These are phyloP conservation scores for Anguilla rostrata DNA, from an alignment of 2,113 vertebrate species.

Conservation along the genomic window DNA sequence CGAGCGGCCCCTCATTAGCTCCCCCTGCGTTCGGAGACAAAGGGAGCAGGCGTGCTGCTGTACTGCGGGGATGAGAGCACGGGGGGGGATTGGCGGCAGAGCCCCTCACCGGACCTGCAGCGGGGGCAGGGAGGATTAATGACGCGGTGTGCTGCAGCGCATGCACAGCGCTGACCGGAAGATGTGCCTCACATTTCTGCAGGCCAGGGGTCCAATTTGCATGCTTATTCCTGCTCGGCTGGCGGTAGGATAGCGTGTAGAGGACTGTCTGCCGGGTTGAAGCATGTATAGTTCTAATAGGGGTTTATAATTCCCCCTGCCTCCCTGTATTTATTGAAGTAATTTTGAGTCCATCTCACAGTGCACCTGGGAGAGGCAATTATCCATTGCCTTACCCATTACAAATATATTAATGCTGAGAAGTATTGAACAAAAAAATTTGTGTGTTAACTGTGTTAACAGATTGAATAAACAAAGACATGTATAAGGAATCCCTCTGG, in stretches of 20 bases:
- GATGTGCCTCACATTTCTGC: background rate
- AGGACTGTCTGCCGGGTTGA: background rate
- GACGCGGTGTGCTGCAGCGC: background rate
- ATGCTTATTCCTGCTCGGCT: background rate
- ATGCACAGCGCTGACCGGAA: background rate
- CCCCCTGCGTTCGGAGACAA: constrained; percentile 12
- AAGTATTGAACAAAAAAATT: background rate
- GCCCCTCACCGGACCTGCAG: background rate
- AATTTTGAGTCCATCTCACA: background rate
- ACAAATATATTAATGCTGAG: background rate
- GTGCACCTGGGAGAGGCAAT: background rate
- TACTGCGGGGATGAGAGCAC: background rate
- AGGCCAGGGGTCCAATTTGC: background rate
- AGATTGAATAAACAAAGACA: background rate
- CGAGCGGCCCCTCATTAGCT: constrained; percentile 20
- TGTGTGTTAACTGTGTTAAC: background rate
- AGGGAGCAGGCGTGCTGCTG: background rate
- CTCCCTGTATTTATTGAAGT: background rate
- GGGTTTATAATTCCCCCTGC: background rate
- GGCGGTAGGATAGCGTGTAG: background rate
- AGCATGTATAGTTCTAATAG: background rate
- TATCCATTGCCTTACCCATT: background rate
- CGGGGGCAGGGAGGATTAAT: background rate
- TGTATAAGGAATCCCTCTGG: background rate
- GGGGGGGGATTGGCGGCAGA: background rate